Evolutionary conservation across 1,140 invertebrate species (phyloP), one percentile per base, ranked within the genome.

Genomic region (Dendroctonus ponderosae): DNA sequence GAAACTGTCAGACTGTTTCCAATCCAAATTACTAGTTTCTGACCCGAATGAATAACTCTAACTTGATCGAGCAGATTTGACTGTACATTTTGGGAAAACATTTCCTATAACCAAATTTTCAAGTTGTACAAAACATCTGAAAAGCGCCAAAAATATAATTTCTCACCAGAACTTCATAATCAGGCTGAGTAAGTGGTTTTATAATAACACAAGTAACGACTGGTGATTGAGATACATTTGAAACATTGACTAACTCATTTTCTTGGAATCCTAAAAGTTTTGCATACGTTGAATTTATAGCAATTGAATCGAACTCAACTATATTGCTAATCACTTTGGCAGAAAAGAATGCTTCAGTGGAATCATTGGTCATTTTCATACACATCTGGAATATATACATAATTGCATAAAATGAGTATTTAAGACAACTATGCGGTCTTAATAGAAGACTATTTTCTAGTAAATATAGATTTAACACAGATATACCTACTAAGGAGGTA

Each of bases 11-110:
- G 76, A 43, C 78, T 80, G 69, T 78, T 80, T 67, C 81, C 83
- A 72, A 85, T 81, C 84, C 84, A 85, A 14, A 85, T 82, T 15
- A 84, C 73, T 48, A 83, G 74, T 61, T 82, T 83, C 71, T 85
- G 82, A 65, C 82, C 78, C 9, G 77, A 76, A 42, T 79, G 78
- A 1, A 85, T 79, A 37, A 85, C 68, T 66, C 81, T 78, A 37
- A 85, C 71, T 76, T 85, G 83, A 72, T 84, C 80, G 67, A 85
- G 72, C 66, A 85, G 77, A 63, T 80, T 77, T 40, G 80, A 74
- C 72, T 85, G 83, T 51, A 85, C 74, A 66, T 80, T 77, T 69
- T 82, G 79, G 53, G 79, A 78, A 74, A 84, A 82, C 59, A 82
- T 73, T 77, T 84, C 83, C 84, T 85, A 72, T 59, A 58, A 57